Evolutionary conservation across 2,888 invertebrate species (phyloP), one percentile per base, ranked within the genome.

Genomic region (Lochmaea crataegi): DNA sequence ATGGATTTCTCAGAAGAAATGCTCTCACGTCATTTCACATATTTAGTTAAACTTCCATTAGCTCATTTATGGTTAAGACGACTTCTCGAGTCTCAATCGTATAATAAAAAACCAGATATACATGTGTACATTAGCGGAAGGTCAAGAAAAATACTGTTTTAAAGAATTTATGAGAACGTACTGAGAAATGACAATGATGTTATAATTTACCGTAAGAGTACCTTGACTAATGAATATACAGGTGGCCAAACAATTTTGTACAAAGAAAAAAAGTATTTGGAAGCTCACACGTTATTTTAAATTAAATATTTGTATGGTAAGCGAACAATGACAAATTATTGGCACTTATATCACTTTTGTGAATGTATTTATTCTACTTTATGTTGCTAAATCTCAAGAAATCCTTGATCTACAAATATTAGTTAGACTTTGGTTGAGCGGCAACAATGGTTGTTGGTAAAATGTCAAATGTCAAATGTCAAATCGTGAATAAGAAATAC

Each of bases 61-160:
- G 69, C 41, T 42, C 60, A 16, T 68, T 68, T 68, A 68, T 68
- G 51, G 68, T 68, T 63, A 68, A 18, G 26, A 61, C 68, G 16
- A 68, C 68, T 61, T 61, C 60, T 68, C 60, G 51, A 68, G 68
- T 68, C 68, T 61, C 68, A 68, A 48, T 68, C 38, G 22, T 60
- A 51, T 61, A 57, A 58, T 45, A 42, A 57, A 67, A 67, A 67
- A 53, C 66, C 32, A 38, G 32, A 56, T 41, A 56, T 66, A 60
- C 12, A 42, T 63, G 18, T 41, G 61, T 63, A 38, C 58, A 56
- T 45, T 45, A 45, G 26, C 57, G 58, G 58, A 67, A 67, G 57
- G 38, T 12, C 61, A 66, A 42, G 66, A 42, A 38, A 57, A 56
- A 38, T 16, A 2, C 14, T 32, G 11, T 12, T 32, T 58, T 61